These are phyloP conservation scores for Nematopogon swammerdamellus DNA, from an alignment of 2,888 invertebrate genomes.

Conservation along the genomic window DNA sequence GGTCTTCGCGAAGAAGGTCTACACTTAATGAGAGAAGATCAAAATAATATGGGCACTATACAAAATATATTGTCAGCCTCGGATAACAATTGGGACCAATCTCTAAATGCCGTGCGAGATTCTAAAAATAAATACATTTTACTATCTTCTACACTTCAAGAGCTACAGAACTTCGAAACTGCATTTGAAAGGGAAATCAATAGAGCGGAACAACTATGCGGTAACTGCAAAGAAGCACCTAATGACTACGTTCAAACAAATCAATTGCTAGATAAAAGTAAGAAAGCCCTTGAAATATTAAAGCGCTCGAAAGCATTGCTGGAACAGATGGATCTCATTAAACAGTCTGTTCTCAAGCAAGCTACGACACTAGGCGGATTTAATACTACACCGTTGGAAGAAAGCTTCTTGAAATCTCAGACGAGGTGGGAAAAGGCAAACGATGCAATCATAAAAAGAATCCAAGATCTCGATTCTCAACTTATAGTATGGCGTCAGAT, in stretches of 20 bases:
- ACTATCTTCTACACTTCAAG: constrained; percentile 69
- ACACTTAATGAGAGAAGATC: constrained; percentile 77
- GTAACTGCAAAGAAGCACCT: constrained; percentile 63
- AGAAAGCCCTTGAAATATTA: constrained; percentile 70
- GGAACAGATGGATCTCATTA: constrained; percentile 76
- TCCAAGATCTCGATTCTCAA: constrained; percentile 83
- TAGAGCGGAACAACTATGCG: constrained; percentile 64
- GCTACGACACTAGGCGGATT: constrained; percentile 66
- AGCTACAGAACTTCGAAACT: constrained; percentile 69
- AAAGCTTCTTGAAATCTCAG: constrained; percentile 61
- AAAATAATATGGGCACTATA: constrained; percentile 73
- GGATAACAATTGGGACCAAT: constrained; percentile 78
- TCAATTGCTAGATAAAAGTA: constrained; percentile 68
- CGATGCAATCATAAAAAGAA: constrained; percentile 67
- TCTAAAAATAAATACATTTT: constrained; percentile 72
- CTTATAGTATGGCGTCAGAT: constrained; percentile 92
- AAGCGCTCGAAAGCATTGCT: constrained; percentile 72
- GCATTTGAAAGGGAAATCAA: constrained; percentile 68
- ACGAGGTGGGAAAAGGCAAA: constrained; percentile 69
- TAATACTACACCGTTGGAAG: constrained; percentile 56
- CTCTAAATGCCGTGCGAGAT: constrained; percentile 70
- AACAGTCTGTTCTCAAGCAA: constrained; percentile 67
- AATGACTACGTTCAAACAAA: constrained; percentile 72
- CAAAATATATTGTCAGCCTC: constrained; percentile 76
- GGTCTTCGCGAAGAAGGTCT: constrained; percentile 77